phyloP scores from a whole-genome alignment of 2,888 invertebrate species.

The Microctonus brassicae region DNA sequence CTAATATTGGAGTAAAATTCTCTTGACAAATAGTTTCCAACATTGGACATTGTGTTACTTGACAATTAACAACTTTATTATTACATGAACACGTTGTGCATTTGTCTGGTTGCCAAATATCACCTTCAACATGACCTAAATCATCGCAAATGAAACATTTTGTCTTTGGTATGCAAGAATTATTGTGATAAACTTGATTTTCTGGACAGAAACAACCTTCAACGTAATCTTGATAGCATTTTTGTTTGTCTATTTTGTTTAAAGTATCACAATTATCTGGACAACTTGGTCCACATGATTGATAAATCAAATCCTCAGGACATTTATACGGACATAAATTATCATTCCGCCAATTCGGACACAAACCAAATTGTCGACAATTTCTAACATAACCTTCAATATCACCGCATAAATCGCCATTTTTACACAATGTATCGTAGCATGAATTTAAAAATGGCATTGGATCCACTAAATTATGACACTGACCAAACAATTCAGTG shows the following conservation, averaged over 20 bases:
- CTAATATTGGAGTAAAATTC: constrained; percentile 72
- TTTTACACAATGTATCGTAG: constrained; percentile 77
- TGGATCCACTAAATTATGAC: constrained; percentile 82
- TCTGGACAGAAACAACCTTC: constrained; percentile 91
- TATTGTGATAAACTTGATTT: constrained; percentile 79
- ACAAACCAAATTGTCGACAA: constrained; percentile 80
- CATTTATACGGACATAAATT: constrained; percentile 79
- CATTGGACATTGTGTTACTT: constrained; percentile 74
- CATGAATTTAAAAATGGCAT: constrained; percentile 78
- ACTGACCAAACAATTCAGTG: constrained; percentile 75
- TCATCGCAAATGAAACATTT: constrained; percentile 83
- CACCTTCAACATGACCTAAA: constrained; percentile 78
- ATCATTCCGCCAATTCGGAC: constrained; percentile 79
- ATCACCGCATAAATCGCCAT: constrained; percentile 74
- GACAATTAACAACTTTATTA: constrained; percentile 74
- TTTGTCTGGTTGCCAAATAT: constrained; percentile 78
- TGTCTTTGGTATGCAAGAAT: constrained; percentile 78
- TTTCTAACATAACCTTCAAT: constrained; percentile 81
- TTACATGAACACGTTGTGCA: constrained; percentile 83
- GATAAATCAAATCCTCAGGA: constrained; percentile 71
- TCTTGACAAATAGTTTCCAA: constrained; percentile 75
- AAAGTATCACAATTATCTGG: constrained; percentile 78
- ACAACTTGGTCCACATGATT: constrained; percentile 75
- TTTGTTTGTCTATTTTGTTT: constrained; percentile 66
- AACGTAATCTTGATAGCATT: constrained; percentile 71